Evolutionary conservation across 2,888 invertebrate species (phyloP).

Genomic region (Dolichomitus sp.): DNA sequence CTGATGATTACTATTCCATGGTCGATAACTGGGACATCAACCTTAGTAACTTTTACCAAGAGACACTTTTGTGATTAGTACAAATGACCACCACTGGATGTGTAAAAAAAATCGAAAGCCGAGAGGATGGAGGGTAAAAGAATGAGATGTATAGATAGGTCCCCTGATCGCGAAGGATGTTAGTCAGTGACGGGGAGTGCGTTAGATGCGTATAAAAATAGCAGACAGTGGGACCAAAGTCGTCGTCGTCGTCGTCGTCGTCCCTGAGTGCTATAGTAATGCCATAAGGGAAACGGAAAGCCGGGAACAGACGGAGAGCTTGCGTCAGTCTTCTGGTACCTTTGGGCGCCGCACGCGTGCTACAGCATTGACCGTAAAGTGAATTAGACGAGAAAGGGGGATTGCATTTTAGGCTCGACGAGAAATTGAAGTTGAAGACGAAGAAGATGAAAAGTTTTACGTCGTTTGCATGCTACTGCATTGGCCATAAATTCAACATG

Average conservation of each 20-base stretch:
- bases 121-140: slow-evolving; percentile 17
- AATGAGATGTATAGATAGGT: slow-evolving; percentile 19
- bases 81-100: not conserved
- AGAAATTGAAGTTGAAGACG: no score
- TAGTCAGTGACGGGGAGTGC: slow-evolving; percentile 39
- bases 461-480: no score
- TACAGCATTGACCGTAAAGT: not conserved
- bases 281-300: slow-evolving; percentile 36
- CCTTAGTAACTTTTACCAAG: not conserved
- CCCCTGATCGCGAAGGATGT: slow-evolving; percentile 41
- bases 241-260: slow-evolving; percentile 25
- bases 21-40: no score
- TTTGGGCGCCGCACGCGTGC: slow-evolving; percentile 20
- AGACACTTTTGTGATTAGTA: not conserved
- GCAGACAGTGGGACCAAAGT: slow-evolving; percentile 54
- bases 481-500: no score
- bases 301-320: slow-evolving; percentile 15
- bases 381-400: not conserved
- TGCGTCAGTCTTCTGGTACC: slow-evolving; percentile 5
- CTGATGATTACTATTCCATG: no score
- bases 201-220: slow-evolving; percentile 57
- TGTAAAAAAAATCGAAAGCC: slow-evolving; percentile 17
- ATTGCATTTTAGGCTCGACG: no score
- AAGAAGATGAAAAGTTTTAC: no score
- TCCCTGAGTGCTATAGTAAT: slow-evolving; percentile 38